Evolutionary conservation across 2,888 invertebrate genomes (phyloP).

Genomic region (Troides oblongomaculatus): DNA sequence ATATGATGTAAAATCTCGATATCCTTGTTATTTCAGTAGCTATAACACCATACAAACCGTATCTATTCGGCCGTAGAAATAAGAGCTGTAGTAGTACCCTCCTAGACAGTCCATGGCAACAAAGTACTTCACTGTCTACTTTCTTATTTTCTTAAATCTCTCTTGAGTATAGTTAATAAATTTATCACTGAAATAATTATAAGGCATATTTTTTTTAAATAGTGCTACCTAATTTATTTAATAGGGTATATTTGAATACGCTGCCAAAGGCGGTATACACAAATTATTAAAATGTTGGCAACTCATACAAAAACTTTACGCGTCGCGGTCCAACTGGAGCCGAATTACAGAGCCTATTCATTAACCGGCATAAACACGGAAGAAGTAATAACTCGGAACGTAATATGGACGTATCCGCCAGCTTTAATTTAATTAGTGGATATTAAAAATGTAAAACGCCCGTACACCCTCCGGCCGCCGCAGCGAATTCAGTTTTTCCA

Average conservation of each 20-base stretch:
- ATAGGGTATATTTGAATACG: slow-evolving; percentile 15
- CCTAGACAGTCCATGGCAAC: too few relatives aligned
- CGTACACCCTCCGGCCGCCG: slow-evolving; percentile 31
- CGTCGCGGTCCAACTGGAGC: slow-evolving; percentile 25
- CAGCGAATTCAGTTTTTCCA: slow-evolving; percentile 33
- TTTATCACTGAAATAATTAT: not conserved
- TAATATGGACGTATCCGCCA: slow-evolving; percentile 34
- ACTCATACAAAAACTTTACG: slow-evolving; percentile 20
- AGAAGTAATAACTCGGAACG: slow-evolving; percentile 35
- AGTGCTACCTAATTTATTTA: not conserved
- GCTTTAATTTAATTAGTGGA: slow-evolving; percentile 35
- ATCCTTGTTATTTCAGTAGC: too few relatives aligned
- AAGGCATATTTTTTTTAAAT: not conserved
- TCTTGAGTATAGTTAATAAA: not conserved
- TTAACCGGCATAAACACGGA: slow-evolving; percentile 33
- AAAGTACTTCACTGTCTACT: not conserved
- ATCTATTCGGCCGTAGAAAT: too few relatives aligned
- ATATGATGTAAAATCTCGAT: too few relatives aligned
- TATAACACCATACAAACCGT: too few relatives aligned
- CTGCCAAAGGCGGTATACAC: slow-evolving; percentile 19
- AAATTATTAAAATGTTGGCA: slow-evolving; percentile 29
- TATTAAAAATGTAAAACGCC: slow-evolving; percentile 33
- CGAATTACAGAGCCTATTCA: slow-evolving; percentile 35
- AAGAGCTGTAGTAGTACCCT: too few relatives aligned
- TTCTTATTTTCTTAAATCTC: not conserved